Evolutionary conservation across 2,797 vertebrate species (phyloP).

Genomic region (Phrynocephalus guinanensis): DNA sequence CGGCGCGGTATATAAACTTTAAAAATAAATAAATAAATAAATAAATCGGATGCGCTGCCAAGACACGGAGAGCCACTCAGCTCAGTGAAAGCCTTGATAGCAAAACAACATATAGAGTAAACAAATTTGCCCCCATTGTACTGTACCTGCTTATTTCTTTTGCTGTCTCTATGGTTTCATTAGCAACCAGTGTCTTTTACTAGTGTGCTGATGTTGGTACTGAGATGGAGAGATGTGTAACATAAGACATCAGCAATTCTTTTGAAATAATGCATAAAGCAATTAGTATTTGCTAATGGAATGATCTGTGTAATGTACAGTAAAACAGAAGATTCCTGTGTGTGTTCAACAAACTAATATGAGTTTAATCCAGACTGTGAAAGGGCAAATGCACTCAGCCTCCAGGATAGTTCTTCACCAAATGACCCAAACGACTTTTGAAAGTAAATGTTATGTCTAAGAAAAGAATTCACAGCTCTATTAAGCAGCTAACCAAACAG

Average conservation of each 20-base stretch:
- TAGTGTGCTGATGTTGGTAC: conserved; percentile 12
- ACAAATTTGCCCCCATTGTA: conserved; percentile 39
- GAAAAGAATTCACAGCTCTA: neutral
- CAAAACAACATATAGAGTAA: conserved; percentile 62
- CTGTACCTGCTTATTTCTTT: conserved; percentile 66
- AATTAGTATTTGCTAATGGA: conserved; percentile 2
- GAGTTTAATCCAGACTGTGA: conserved; percentile 23
- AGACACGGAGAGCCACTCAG: conserved; percentile 44
- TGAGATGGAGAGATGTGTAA: conserved; percentile 36
- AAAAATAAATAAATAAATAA: no score
- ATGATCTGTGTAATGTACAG: neutral
- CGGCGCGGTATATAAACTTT: no score
- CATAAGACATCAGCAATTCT: conserved; percentile 40
- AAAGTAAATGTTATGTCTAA: conserved; percentile 24
- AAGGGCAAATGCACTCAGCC: neutral
- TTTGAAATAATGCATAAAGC: conserved; percentile 38
- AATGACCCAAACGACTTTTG: conserved; percentile 25
- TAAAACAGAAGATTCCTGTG: conserved; percentile 37
- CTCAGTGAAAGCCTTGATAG: conserved; percentile 62
- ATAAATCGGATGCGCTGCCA: neutral
- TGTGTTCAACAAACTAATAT: conserved; percentile 26
- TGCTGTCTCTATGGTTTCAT: conserved; percentile 66
- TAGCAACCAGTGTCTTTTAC: conserved; percentile 13
- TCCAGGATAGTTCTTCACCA: neutral
- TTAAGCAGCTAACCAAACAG: conserved; percentile 4